These are phyloP conservation scores for Limulus polyphemus DNA, from an alignment of 2,888 invertebrate genomes.

Conservation along the genomic window DNA sequence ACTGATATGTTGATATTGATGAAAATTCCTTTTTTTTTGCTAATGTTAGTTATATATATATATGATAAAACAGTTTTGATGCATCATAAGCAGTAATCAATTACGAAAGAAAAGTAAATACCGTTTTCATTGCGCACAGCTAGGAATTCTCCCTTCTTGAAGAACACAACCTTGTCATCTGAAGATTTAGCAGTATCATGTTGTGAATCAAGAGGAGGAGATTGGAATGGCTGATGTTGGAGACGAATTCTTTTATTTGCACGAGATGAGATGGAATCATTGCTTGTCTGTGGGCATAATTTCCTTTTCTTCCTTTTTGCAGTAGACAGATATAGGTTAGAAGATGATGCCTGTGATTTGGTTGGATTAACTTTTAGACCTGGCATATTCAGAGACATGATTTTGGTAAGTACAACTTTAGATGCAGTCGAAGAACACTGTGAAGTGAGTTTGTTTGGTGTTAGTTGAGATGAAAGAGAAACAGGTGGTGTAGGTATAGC, in stretches of 20 bases:
- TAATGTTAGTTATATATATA: no score
- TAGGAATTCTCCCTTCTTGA: slow-evolving; percentile 79
- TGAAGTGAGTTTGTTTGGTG: slow-evolving; percentile 1
- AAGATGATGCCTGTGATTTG: slow-evolving; percentile 1
- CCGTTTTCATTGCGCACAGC: slow-evolving; percentile 83
- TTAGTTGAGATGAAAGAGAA: slow-evolving; percentile 9
- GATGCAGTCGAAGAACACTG: background rate
- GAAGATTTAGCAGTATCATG: slow-evolving; percentile 37
- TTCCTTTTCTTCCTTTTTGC: no score
- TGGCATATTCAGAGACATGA: no score
- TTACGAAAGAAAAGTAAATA: slow-evolving; percentile 35
- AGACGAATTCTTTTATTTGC: slow-evolving; percentile 44
- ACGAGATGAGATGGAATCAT: slow-evolving; percentile 8
- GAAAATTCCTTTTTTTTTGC: no score
- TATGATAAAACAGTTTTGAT: no score
- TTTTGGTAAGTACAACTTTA: slow-evolving; percentile 8
- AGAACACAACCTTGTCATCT: slow-evolving; percentile 70
- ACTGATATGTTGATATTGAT: no score
- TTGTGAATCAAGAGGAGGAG: slow-evolving; percentile 49
- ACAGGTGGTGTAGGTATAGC: slow-evolving; percentile 9
- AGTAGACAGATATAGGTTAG: background rate
- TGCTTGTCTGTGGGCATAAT: background rate
- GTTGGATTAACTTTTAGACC: slow-evolving; percentile 2
- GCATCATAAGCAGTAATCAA: no score
- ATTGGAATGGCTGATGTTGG: slow-evolving; percentile 67